Percentiles rank a stretch among this genome's conserved stretches.
Evolutionary conservation across 1,140 invertebrate genomes (phyloP).

Genomic region (Ylistrum balloti): DNA sequence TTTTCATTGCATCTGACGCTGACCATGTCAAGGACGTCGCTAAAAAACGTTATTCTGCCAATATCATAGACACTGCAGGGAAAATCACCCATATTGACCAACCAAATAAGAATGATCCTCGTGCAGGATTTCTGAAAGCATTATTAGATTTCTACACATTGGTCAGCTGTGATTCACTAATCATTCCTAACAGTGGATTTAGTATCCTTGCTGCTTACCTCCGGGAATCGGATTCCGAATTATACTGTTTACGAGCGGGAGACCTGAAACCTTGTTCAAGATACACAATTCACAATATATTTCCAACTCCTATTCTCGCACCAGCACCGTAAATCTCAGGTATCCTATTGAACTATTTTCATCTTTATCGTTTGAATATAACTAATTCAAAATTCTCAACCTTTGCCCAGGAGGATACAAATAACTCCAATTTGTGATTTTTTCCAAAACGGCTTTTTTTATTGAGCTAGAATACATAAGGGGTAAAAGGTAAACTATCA

Average conservation of each 20-base stretch:
- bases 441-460: too few species aligned
- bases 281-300: not conserved
- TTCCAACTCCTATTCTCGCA: too few species aligned
- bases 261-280: slow-evolving; percentile 41
- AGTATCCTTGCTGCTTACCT: slow-evolving; percentile 47
- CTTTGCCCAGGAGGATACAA: too few species aligned
- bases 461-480: too few species aligned
- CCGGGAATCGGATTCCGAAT: not conserved
- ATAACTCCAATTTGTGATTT: too few species aligned
- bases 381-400: too few species aligned
- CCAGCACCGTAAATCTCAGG: too few species aligned
- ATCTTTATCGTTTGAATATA: too few species aligned
- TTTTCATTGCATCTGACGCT: slow-evolving; percentile 50
- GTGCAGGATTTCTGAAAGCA: slow-evolving; percentile 1
- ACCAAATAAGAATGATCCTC: not conserved
- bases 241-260: slow-evolving; percentile 29
- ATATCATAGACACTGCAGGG: slow-evolving; percentile 22
- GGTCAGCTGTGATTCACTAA: slow-evolving; percentile 15
- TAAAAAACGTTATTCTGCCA: not conserved
- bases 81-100: slow-evolving; percentile 46
- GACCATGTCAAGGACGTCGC: not conserved
- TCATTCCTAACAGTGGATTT: slow-evolving; percentile 45
- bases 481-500: too few species aligned
- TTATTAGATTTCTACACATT: slow-evolving; percentile 43
- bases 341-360: too few species aligned